A percentile compares a stretch with the other conserved stretches of the same genome.
phyloP scores from a whole-genome alignment of 2,113 vertebrate genomes.

The Rhinichthys klamathensis region DNA sequence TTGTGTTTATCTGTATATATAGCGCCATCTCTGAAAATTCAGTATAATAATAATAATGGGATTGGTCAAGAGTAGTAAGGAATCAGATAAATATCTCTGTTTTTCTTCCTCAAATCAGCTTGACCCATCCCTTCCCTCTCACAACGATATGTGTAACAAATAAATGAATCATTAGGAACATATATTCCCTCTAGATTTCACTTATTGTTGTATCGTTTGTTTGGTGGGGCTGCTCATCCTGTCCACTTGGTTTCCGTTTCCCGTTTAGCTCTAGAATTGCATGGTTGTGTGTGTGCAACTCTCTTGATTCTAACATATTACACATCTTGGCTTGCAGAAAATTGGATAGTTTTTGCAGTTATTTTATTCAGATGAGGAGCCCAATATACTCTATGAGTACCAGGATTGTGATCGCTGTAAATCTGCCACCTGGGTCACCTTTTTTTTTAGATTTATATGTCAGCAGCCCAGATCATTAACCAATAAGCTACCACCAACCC shows the following conservation, averaged over 20 bases:
- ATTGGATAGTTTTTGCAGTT: neutral
- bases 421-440: neutral
- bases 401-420: neutral
- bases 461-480: conserved; percentile 17
- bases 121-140: neutral
- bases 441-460: neutral
- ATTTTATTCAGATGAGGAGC: neutral
- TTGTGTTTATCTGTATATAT: neutral
- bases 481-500: conserved; percentile 1
- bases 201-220: neutral
- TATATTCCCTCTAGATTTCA: neutral
- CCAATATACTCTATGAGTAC: neutral
- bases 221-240: neutral
- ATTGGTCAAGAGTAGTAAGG: neutral
- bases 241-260: neutral
- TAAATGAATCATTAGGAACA: neutral
- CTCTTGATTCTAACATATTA: neutral
- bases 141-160: neutral
- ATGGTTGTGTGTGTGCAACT: neutral
- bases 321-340: neutral
- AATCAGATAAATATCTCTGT: neutral
- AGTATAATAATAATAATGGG: neutral
- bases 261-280: conserved; percentile 18
- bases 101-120: neutral
- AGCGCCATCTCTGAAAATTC: neutral